phyloP scores from a whole-genome alignment of 1,140 invertebrate species.

The Drosophila lacteicornis region DNA sequence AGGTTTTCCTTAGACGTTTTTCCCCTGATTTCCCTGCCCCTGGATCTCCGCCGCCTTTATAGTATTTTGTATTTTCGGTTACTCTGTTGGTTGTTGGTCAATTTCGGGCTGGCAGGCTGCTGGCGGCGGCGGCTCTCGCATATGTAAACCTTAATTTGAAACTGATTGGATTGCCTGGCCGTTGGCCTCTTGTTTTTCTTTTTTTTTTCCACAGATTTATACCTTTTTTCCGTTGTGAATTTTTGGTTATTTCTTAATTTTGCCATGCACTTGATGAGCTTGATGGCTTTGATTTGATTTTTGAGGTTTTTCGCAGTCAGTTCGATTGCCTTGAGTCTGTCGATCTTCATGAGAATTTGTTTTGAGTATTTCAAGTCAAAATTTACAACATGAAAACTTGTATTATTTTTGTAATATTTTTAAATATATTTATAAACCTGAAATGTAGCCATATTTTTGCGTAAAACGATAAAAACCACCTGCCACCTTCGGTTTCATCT shows the following conservation, averaged over 20 bases:
- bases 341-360: neutral
- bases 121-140: conserved; percentile 54
- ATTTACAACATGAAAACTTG: neutral
- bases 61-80: conserved; percentile 28
- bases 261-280: conserved; percentile 67
- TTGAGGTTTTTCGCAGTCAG: conserved; percentile 32
- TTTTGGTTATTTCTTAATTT: conserved; percentile 61
- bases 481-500: neutral
- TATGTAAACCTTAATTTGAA: conserved; percentile 81
- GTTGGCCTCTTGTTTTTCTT: conserved; percentile 52
- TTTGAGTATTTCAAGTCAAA: neutral
- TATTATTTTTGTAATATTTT: neutral
- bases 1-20: conserved; percentile 59
- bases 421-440: neutral
- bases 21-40: conserved; percentile 9
- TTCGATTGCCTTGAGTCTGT: conserved; percentile 29
- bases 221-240: conserved; percentile 22
- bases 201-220: conserved; percentile 15
- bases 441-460: neutral
- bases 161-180: conserved; percentile 76
- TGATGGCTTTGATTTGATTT: conserved; percentile 53
- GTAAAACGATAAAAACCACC: neutral
- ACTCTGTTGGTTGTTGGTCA: conserved; percentile 70
- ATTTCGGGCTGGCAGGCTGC: conserved; percentile 44
- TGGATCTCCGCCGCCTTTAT: neutral